Base-by-base conservation (phyloP, 2,888 invertebrate species). In the Dione vanillae region DNA sequence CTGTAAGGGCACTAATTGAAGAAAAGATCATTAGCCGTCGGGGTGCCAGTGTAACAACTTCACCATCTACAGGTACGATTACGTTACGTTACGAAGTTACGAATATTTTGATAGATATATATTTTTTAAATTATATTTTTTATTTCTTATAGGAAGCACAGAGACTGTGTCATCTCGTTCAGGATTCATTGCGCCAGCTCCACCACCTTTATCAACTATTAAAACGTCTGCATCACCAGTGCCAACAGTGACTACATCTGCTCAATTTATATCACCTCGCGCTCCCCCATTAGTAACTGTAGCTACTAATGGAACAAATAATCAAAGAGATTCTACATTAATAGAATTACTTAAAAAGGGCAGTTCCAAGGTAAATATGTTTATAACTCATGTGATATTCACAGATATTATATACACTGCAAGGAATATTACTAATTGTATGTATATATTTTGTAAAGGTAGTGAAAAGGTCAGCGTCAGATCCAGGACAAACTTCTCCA, bases 11-110 rank as follows among this genome's bases (percentile, higher is more conserved):
- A 11, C 94, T 98, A 58, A 98, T 98, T 78, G 98, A 98, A 90
- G 98, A 98, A 86, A 98, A 98, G 89, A 98, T 98, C 77, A 98
- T 98, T 78, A 98, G 97, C 85, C 97, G 97, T 79, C 94, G 98
- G 80, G 95, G 96, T 54, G 95, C 94, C 11, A 86, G 83, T 47
- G 85, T 85, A 74, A 78, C 85, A 11, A 84, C 88, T 27, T 81
- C 86, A 10, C 77, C 84, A 61, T 78, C 85, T n/a, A 79, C 83
- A 78, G 86, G 59, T 67, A 61, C 14, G 2, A 16, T 27, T 11
- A 20, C 10, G 3, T 3, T 19, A 37, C 27, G 27, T 27, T 27
- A 27, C 27, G 37, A 1, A 37, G 16, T 19, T 12, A 47, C 27
- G 27, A 27, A 16, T 64, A 19, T 14, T 19, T 49, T 0, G 0